Evolutionary conservation across 2,797 vertebrate genomes (phyloP), one percentile per base, ranked within the genome.

Genomic region (Arnoldichthys spilopterus): DNA sequence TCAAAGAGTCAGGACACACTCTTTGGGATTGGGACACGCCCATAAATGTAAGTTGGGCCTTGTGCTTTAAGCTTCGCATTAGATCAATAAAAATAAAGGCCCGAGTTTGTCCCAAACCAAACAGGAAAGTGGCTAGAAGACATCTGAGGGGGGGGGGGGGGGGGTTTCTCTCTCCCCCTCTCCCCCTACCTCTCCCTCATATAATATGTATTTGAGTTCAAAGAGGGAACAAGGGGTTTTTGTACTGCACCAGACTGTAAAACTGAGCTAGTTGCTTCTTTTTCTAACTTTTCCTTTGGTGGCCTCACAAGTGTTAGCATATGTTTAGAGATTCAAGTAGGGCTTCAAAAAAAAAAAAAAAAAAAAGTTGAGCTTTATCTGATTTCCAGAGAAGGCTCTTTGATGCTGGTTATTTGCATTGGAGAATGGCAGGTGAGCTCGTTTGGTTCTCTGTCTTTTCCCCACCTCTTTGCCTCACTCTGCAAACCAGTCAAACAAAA

Each of bases 341-440:
- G 28, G 8, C 32, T 11, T 9, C 1, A 40, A 40, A 40, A 40
- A 40, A 2, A 40, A 40, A 40, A 40, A 40, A 8, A 47, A 45
- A 11, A 53, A 64, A 76, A 53, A 53, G 26, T 12, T 18, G 40
- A 13, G 26, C 15, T 49, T 51, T 34, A 26, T 63, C 49, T 73
- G 61, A 72, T 83, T 63, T 75, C 74, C 30, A 8, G 20, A 62
- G 47, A 69, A 67, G 18, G 2, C 54, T 24, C 49, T 58, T 69
- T 62, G 51, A 68, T 37, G 34, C 26, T 53, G 2, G n/a, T 4
- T 45, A 56, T 78, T 51, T 72, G 71, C 40, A 72, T 68, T 15
- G 7, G 6, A 54, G 66, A 74, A 45, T 58, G 74, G 43, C 62
- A 64, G 43, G 11, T n/a, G 18, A 54, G 22, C 2, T 47, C 0